Evolutionary conservation across 2,113 vertebrate genomes (phyloP), one percentile per base, ranked within the genome.

Genomic region (Miniopterus natalensis): DNA sequence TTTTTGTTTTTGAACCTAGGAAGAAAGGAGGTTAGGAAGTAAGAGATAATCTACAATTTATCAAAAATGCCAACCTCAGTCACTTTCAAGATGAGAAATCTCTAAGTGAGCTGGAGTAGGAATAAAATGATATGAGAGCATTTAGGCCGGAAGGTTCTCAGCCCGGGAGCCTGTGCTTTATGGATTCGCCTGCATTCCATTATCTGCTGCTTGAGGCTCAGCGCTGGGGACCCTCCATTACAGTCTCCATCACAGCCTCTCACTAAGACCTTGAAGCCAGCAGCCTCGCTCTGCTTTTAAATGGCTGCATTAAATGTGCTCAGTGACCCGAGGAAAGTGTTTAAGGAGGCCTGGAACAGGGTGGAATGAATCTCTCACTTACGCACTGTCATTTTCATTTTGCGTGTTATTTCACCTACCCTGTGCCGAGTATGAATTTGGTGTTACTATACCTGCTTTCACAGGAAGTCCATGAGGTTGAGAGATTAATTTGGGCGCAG

Each of bases 231-330:
- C 73, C 78, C 53, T 88, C 47, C 51, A 79, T 92, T 97, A 90
- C 71, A 61, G 40, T 95, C 81, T 91, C 80, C 93, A 84, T 97
- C 96, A 96, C 96, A 95, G 93, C 91, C 78, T 49, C 94, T 97
- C 94, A 91, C 85, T 21, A 68, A 94, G 94, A 94, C 96, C 95
- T 98, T 98, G 96, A 96, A 97, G 92, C 78, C 21, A 45, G 68
- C 74, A 88, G 57, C 53, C 78, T 97, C 77, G 57, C 91, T 94
- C 36, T 55, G 74, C 92, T 75, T 95, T 88, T 84, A 88, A 91
- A 97, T 97, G 96, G 96, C 92, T 90, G 85, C 29, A 95, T 97
- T 97, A 97, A 93, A 70, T 88, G 85, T 20, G 63, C 55, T 96
- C 96, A 95, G 25, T 95, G 96, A 96, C 94, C 94, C 97, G 95